Evolutionary conservation across 1,140 invertebrate species (phyloP).

Genomic region (Drosophila arawakana): DNA sequence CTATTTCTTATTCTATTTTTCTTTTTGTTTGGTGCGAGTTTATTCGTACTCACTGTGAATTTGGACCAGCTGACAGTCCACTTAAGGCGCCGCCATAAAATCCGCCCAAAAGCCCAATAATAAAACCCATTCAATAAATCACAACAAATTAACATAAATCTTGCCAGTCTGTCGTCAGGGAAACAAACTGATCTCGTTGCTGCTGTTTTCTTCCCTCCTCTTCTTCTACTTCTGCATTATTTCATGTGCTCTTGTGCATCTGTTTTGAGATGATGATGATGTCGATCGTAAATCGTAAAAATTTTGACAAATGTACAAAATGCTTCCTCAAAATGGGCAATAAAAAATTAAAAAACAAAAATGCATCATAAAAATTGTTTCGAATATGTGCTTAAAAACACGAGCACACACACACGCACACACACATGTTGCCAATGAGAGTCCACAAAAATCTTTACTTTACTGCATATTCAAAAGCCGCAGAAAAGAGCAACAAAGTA

Average conservation of each 20-base stretch:
- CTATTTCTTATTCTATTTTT: not conserved
- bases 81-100: conserved; percentile 47
- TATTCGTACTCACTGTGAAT: conserved; percentile 6
- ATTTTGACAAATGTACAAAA: conserved; percentile 78
- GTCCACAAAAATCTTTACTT: conserved; percentile 65
- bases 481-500: conserved; percentile 20
- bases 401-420: not conserved
- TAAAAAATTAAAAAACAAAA: conserved; percentile 76
- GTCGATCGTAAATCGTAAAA: conserved; percentile 79
- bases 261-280: conserved; percentile 69
- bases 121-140: conserved; percentile 82
- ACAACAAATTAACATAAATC: conserved; percentile 83
- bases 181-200: not conserved
- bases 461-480: conserved; percentile 63
- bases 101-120: conserved; percentile 64
- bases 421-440: conserved; percentile 17
- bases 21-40: not conserved
- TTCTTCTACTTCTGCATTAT: too few species aligned
- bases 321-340: conserved; percentile 72
- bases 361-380: conserved; percentile 44
- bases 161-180: conserved; percentile 62
- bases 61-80: conserved; percentile 52
- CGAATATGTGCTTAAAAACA: conserved; percentile 16
- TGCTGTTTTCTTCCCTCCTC: not conserved
- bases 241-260: conserved; percentile 26